Evolutionary conservation across 2,113 vertebrate species (phyloP).

Genomic region (Cyrtonyx montezumae): DNA sequence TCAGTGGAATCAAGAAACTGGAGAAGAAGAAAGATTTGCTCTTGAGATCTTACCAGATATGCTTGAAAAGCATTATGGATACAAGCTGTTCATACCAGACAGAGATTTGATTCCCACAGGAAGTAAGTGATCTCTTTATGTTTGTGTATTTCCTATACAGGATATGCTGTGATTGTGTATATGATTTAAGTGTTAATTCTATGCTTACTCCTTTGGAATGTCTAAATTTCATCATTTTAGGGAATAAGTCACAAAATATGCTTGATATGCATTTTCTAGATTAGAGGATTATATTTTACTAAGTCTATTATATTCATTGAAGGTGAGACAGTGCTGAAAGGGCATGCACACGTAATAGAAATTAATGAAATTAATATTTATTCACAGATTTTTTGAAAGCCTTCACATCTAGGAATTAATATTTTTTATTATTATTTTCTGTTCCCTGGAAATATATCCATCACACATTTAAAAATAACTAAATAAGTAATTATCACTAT

Average conservation of each 20-base stretch:
- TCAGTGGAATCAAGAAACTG: conserved; percentile 98
- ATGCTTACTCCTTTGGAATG: not conserved
- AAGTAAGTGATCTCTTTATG: conserved; percentile 84
- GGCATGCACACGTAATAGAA: not conserved
- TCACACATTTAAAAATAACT: not conserved
- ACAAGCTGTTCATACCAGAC: conserved; percentile 98
- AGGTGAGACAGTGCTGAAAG: not conserved
- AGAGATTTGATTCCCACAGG: conserved; percentile 98
- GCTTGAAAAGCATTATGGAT: conserved; percentile 98
- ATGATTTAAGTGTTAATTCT: not conserved
- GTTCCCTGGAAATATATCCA: not conserved
- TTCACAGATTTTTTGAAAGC: not conserved
- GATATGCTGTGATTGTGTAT: not conserved
- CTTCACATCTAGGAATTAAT: not conserved
- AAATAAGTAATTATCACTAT: not conserved
- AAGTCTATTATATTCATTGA: not conserved
- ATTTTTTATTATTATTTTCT: not conserved
- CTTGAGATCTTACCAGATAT: conserved; percentile 98
- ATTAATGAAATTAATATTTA: not conserved
- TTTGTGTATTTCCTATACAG: not conserved
- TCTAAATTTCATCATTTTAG: not conserved
- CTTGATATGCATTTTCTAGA: not conserved
- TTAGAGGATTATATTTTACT: not conserved
- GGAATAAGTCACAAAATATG: not conserved
- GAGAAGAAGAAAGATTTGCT: conserved; percentile 97